phyloP scores from a whole-genome alignment of 37 sponge, comb jelly and placozoan species.

The Tethya wilhelma region DNA sequence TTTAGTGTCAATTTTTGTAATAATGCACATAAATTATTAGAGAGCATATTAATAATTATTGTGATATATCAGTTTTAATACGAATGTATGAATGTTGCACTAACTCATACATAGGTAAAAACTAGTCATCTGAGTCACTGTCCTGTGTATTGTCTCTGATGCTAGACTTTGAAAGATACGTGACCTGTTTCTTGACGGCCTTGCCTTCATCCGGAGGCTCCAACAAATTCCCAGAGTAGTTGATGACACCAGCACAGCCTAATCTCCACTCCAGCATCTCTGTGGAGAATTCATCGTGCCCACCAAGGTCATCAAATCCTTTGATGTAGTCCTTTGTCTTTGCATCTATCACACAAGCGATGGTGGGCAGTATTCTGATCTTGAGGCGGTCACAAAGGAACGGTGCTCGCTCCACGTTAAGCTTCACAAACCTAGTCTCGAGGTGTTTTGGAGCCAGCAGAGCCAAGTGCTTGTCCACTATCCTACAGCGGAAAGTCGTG shows the following conservation, averaged over 20 bases:
- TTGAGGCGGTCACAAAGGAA: constrained; percentile 90
- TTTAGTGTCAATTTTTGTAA: too few relatives aligned
- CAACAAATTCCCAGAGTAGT: constrained; percentile 86
- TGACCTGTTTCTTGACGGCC: constrained; percentile 26
- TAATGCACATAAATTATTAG: too few relatives aligned
- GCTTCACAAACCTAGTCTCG: constrained; percentile 91
- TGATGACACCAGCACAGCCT: constrained; percentile 80
- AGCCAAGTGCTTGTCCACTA: constrained; percentile 95
- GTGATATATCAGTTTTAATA: too few relatives aligned
- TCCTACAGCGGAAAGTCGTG: constrained; percentile 91
- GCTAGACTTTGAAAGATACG: constrained; percentile 32
- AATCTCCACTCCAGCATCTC: constrained; percentile 97
- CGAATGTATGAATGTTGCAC: too few relatives aligned
- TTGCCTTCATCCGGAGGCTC: constrained; percentile 71
- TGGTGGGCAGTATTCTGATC: constrained; percentile 93
- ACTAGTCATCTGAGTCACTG: constrained; percentile 63
- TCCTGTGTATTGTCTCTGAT: constrained; percentile 23
- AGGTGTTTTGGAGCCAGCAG: constrained; percentile 91
- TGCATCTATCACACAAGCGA: constrained; percentile 74
- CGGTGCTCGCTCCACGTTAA: constrained; percentile 91
- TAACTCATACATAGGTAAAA: too few relatives aligned
- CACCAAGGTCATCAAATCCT: constrained; percentile 97
- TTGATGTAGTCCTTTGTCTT: constrained; percentile 86
- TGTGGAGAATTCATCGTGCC: constrained; percentile 93
- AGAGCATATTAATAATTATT: too few relatives aligned